Evolutionary conservation across 2,113 vertebrate species (phyloP).

Genomic region (Gasterosteus nipponicus): DNA sequence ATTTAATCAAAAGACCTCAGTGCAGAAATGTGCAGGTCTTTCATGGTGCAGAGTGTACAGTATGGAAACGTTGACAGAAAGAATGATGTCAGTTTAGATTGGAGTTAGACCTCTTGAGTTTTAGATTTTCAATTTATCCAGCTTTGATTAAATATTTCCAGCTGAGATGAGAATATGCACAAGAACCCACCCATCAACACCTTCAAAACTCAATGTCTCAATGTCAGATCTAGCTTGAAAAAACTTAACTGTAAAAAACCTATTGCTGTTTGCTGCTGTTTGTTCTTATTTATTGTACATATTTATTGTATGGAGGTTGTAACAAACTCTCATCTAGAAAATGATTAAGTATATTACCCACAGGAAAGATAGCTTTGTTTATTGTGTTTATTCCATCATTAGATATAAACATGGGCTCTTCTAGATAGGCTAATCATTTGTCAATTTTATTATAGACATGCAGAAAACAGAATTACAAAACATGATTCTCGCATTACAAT

Average conservation of each 20-base stretch:
- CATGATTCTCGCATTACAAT: slow-evolving; percentile 33
- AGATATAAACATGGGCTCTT: background rate
- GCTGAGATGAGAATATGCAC: background rate
- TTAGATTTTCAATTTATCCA: slow-evolving; percentile 1
- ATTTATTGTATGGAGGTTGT: background rate
- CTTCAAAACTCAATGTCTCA: background rate
- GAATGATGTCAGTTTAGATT: slow-evolving; percentile 37
- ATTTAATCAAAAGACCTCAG: slow-evolving; percentile 46
- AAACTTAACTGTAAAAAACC: background rate
- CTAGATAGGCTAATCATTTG: slow-evolving; percentile 26
- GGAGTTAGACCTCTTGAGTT: slow-evolving; percentile 26
- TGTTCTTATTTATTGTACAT: background rate
- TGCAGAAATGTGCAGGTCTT: slow-evolving; percentile 4
- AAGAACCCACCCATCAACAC: background rate
- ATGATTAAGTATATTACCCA: background rate
- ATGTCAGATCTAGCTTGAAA: background rate
- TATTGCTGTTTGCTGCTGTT: background rate
- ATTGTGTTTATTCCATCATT: background rate
- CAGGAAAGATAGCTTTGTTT: background rate
- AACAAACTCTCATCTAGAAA: background rate
- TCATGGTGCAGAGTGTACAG: background rate
- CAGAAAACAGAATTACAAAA: slow-evolving; percentile 42
- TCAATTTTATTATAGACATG: slow-evolving; percentile 53
- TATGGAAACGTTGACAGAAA: background rate
- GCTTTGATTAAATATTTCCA: slow-evolving; percentile 36